Conservation (phyloP, 2,888 invertebrate species). For the Watsonalla cultraria region DNA sequence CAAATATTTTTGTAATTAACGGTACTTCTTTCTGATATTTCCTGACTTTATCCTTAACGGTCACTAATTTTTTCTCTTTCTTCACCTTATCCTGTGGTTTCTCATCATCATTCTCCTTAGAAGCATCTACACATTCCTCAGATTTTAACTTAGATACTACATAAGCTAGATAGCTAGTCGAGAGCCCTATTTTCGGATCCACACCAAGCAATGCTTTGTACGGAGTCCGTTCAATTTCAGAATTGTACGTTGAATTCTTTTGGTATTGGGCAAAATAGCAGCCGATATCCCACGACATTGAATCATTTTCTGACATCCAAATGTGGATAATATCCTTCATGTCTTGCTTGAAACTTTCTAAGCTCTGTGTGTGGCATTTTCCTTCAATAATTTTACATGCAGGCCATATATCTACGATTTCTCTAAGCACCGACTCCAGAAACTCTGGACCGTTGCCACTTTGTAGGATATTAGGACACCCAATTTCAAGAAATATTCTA, state of each 20-base stretch:
- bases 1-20: no score
- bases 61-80: no score
- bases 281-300: conserved; percentile 27
- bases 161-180: neutral
- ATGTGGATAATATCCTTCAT: conserved; percentile 25
- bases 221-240: conserved; percentile 21
- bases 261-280: conserved; percentile 26
- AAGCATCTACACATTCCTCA: conserved; percentile 6
- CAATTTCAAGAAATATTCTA: conserved; percentile 21
- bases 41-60: no score
- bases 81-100: no score
- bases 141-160: conserved; percentile 2
- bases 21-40: no score
- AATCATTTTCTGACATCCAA: conserved; percentile 32
- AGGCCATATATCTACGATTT: conserved; percentile 19
- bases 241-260: conserved; percentile 24
- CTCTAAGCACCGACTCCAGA: conserved; percentile 9
- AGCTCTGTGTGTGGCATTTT: conserved; percentile 11
- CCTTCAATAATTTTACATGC: conserved; percentile 20
- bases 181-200: conserved; percentile 16
- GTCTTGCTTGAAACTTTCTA: conserved; percentile 22
- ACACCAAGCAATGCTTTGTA: conserved; percentile 25
- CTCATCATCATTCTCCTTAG: no score
- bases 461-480: neutral
- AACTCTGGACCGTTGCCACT: no score